Percentiles rank a stretch among this genome's conserved stretches.
phyloP scores from a whole-genome alignment of 2,888 invertebrate genomes.

The Caprella mutica region DNA sequence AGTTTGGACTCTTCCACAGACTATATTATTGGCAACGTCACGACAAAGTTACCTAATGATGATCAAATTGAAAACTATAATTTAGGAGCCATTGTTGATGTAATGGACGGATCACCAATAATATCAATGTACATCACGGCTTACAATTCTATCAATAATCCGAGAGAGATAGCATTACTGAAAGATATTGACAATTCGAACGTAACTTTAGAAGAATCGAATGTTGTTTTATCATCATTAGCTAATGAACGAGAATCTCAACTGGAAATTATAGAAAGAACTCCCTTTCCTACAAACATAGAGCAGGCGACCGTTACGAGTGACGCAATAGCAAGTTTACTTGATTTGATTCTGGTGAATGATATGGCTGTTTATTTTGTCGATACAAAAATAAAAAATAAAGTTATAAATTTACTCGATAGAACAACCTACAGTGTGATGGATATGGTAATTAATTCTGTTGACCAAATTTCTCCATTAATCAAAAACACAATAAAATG shows the following conservation, averaged over 20 bases:
- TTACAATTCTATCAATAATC: too few relatives aligned
- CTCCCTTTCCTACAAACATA: neutral
- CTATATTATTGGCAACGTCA: constrained; percentile 6
- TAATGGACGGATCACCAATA: neutral
- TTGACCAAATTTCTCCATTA: too few relatives aligned
- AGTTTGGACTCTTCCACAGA: neutral
- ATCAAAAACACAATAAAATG: neutral
- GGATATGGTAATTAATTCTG: too few relatives aligned
- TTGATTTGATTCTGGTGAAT: too few relatives aligned
- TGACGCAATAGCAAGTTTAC: too few relatives aligned
- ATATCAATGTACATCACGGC: constrained; percentile 3
- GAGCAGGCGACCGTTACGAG: neutral
- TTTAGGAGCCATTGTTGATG: neutral
- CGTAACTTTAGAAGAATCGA: neutral
- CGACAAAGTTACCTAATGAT: constrained; percentile 11
- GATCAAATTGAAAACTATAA: constrained; percentile 1
- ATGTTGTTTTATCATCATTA: neutral
- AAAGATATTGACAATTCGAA: neutral
- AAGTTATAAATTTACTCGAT: too few relatives aligned
- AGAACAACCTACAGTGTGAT: too few relatives aligned
- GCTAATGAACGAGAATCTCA: neutral
- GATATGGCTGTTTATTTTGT: constrained; percentile 12
- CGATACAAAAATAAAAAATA: constrained; percentile 11
- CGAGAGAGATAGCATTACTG: too few relatives aligned
- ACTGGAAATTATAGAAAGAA: neutral